Conservation (phyloP, 2,797 vertebrate species). For the Lindbergichthys nudifrons region DNA sequence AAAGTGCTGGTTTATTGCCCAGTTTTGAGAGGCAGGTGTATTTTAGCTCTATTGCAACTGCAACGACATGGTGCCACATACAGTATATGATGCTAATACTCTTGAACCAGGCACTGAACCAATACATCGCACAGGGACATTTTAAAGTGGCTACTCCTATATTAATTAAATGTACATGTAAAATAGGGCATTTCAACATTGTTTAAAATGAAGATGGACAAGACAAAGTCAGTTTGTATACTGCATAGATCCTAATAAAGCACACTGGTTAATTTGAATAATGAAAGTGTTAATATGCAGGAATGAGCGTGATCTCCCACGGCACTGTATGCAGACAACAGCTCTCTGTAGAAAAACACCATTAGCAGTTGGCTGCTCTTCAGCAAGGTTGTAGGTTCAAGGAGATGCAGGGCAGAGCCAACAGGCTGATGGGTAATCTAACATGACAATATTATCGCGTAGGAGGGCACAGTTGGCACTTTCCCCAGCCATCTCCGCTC, state of each 20-base stretch:
- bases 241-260: constrained; percentile 19
- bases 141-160: constrained; percentile 4
- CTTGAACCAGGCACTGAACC: constrained; percentile 22
- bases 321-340: constrained; percentile 50
- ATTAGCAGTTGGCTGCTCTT: constrained; percentile 78
- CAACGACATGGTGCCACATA: neutral
- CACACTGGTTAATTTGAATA: constrained; percentile 35
- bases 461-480: constrained; percentile 78
- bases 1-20: neutral
- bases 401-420: constrained; percentile 78
- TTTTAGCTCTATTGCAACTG: neutral
- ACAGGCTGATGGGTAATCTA: constrained; percentile 84
- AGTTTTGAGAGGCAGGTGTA: constrained; percentile 10
- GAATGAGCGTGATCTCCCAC: constrained; percentile 35
- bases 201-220: constrained; percentile 5
- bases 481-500: constrained; percentile 63
- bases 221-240: neutral
- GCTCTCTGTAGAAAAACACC: constrained; percentile 65
- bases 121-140: neutral
- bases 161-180: neutral
- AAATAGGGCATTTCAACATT: neutral
- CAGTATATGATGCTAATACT: neutral
- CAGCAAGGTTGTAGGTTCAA: constrained; percentile 79
- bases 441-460: constrained; percentile 83
- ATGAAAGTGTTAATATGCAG: constrained; percentile 45